These are phyloP conservation scores for Lagenorhynchus albirostris DNA, from an alignment of 2,113 vertebrate genomes.

Conservation along the genomic window DNA sequence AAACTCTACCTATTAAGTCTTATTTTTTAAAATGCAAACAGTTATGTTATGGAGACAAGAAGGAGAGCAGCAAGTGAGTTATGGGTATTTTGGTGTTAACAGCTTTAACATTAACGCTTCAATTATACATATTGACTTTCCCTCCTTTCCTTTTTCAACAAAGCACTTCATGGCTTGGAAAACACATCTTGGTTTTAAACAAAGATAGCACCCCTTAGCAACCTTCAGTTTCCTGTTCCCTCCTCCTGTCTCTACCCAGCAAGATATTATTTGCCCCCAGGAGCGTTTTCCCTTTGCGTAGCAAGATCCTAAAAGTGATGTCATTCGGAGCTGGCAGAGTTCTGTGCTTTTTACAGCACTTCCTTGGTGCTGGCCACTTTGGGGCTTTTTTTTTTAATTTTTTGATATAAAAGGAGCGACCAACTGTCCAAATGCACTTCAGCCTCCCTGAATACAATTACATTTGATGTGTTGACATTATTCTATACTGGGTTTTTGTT, in stretches of 20 bases:
- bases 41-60: neutral
- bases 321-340: conserved; percentile 76
- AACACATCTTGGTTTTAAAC: conserved; percentile 47
- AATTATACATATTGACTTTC: neutral
- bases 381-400: neutral
- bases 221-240: conserved; percentile 1
- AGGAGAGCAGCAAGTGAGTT: neutral
- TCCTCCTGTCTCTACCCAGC: conserved; percentile 23
- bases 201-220: conserved; percentile 39
- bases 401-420: conserved; percentile 57
- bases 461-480: conserved; percentile 54
- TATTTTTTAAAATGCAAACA: neutral
- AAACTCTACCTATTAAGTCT: neutral
- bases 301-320: conserved; percentile 78
- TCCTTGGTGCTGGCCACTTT: conserved; percentile 62
- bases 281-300: conserved; percentile 76
- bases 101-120: neutral
- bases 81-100: neutral
- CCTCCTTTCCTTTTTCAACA: conserved; percentile 23
- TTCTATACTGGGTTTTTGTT: conserved; percentile 27
- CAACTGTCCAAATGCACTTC: conserved; percentile 57
- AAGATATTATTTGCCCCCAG: conserved; percentile 67
- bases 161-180: conserved; percentile 41
- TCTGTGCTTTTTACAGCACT: conserved; percentile 73
- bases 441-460: conserved; percentile 61